Evolutionary conservation across 2,113 vertebrate species (phyloP).

Genomic region (Eulacestoma nigropectus): DNA sequence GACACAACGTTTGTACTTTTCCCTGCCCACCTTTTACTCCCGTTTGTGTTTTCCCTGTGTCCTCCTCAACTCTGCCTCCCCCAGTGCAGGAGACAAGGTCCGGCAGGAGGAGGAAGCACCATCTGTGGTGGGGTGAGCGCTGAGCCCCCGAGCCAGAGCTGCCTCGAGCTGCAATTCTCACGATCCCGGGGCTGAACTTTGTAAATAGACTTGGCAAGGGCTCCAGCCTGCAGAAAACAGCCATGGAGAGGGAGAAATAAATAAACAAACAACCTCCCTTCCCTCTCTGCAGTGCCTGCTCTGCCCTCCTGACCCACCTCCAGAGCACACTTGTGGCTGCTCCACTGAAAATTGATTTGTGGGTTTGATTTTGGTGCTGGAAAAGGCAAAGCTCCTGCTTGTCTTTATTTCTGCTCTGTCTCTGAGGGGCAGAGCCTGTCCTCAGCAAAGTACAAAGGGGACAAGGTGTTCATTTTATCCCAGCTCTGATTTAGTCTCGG

Average conservation of each 20-base stretch:
- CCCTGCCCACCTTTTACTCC: background rate
- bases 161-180: constrained; percentile 58
- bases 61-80: background rate
- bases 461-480: background rate
- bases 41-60: background rate
- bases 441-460: background rate
- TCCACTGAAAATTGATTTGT: background rate
- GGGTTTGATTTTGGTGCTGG: background rate
- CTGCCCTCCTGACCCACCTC: background rate
- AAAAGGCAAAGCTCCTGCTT: background rate
- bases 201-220: constrained; percentile 68
- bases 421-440: background rate
- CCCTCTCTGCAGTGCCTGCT: background rate
- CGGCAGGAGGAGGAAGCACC: background rate
- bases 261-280: background rate
- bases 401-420: background rate
- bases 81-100: background rate
- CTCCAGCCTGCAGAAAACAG: constrained; percentile 49
- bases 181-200: constrained; percentile 66
- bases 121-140: background rate
- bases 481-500: background rate
- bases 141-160: background rate
- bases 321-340: background rate
- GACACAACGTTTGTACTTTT: background rate
- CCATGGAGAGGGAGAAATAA: background rate